Evolutionary conservation across 1,140 invertebrate species (phyloP).

Genomic region (Wasmannia auropunctata): DNA sequence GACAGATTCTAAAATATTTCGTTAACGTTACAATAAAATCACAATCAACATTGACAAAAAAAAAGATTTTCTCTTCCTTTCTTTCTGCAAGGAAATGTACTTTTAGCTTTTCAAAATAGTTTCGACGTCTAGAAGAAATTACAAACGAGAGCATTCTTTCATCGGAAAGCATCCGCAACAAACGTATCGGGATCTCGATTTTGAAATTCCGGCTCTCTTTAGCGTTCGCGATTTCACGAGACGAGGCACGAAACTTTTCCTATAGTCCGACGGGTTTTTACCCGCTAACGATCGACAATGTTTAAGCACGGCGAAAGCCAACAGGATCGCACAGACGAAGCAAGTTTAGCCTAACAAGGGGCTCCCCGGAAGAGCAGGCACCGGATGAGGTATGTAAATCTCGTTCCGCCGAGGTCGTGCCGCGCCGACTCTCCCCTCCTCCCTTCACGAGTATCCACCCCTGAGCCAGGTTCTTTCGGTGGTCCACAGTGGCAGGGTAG

Average conservation of each 20-base stretch:
- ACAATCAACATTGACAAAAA: not conserved
- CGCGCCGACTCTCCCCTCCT: slow-evolving; percentile 44
- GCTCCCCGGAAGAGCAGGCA: slow-evolving; percentile 74
- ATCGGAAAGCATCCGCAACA: not conserved
- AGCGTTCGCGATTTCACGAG: slow-evolving; percentile 16
- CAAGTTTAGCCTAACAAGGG: slow-evolving; percentile 82
- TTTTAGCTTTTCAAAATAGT: not conserved
- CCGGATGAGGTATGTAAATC: slow-evolving; percentile 81
- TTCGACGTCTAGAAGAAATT: not conserved
- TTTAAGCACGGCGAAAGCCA: slow-evolving; percentile 76
- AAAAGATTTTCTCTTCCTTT: not conserved
- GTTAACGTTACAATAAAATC: not conserved
- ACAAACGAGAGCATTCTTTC: not conserved
- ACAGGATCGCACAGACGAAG: slow-evolving; percentile 78
- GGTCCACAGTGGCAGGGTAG: slow-evolving; percentile 74
- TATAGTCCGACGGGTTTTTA: slow-evolving; percentile 66
- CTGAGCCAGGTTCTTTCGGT: slow-evolving; percentile 78
- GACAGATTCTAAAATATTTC: not conserved
- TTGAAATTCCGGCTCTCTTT: slow-evolving; percentile 39
- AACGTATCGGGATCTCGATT: slow-evolving; percentile 22
- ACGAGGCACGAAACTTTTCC: slow-evolving; percentile 59
- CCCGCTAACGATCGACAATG: slow-evolving; percentile 76
- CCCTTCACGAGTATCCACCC: slow-evolving; percentile 62
- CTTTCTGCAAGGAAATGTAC: not conserved
- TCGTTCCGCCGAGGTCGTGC: slow-evolving; percentile 73